Conservation (phyloP, 2,113 vertebrate genomes). For the Amazona vittata region DNA sequence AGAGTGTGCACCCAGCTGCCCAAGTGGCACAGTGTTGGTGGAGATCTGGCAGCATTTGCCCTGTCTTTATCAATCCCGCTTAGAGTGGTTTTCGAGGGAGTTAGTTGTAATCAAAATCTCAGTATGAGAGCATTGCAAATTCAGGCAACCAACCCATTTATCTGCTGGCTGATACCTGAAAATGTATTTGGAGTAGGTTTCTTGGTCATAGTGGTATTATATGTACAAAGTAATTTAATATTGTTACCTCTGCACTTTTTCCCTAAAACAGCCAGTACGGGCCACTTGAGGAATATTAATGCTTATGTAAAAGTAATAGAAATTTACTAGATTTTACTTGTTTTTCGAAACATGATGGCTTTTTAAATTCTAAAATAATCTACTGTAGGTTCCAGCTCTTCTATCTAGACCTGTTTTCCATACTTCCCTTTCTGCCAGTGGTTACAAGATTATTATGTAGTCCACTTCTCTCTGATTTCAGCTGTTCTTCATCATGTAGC, state of each 20-base stretch:
- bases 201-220: background rate
- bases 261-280: background rate
- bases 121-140: background rate
- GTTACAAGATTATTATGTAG: background rate
- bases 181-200: background rate
- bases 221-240: background rate
- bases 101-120: background rate
- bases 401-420: background rate
- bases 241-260: background rate
- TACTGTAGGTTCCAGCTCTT: background rate
- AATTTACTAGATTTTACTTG: background rate
- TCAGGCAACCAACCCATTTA: background rate
- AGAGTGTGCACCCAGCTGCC: background rate
- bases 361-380: background rate
- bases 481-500: background rate
- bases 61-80: background rate
- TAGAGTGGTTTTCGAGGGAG: background rate
- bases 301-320: background rate
- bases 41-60: background rate
- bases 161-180: background rate
- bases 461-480: background rate
- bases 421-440: background rate
- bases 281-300: background rate
- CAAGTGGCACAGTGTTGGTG: fast-evolving
- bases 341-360: background rate